Conservation (phyloP, 1,140 invertebrate species). For the Neoseiulus cucumeris region DNA sequence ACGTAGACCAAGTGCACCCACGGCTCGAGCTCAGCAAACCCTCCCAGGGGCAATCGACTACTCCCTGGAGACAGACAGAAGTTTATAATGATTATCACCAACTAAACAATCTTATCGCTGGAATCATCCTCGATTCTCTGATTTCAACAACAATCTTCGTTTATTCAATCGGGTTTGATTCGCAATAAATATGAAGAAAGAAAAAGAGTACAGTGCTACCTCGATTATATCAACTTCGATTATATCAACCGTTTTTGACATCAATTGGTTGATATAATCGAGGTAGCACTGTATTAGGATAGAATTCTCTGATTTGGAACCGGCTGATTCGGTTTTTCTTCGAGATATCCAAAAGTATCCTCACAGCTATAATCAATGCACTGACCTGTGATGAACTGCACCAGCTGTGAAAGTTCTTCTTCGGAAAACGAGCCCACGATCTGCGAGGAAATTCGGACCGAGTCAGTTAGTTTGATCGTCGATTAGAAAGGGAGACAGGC, state of each 20-base stretch:
- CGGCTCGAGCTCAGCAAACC: not conserved
- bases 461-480: no score
- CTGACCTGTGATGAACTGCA: constrained; percentile 70
- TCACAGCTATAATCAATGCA: no score
- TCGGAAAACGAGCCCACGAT: constrained; percentile 76
- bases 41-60: not conserved
- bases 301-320: not conserved
- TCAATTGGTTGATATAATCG: no score
- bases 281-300: no score
- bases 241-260: no score
- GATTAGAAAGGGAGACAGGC: no score
- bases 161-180: not conserved
- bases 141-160: not conserved
- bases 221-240: no score
- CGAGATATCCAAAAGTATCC: no score
- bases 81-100: not conserved
- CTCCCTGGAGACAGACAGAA: not conserved
- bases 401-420: constrained; percentile 72
- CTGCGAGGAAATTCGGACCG: constrained; percentile 19
- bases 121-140: not conserved
- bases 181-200: not conserved
- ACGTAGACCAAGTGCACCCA: constrained; percentile 8
- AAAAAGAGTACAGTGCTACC: not conserved
- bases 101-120: not conserved
- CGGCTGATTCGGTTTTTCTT: no score